Conservation (phyloP, 2,888 invertebrate species). For the Parnassius orleans region DNA sequence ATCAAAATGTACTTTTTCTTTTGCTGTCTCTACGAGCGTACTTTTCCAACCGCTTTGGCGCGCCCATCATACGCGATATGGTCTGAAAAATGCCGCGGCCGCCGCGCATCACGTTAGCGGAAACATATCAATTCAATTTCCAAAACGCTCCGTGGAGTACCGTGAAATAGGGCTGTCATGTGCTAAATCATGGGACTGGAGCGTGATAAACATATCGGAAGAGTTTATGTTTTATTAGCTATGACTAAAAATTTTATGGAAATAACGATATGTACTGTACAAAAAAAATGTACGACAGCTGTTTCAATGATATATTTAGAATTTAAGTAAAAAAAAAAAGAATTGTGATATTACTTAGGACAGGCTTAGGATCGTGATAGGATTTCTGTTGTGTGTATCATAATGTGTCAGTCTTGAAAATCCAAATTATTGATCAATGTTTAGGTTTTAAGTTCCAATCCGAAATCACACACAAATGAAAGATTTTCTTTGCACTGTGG, state of each 20-base stretch:
- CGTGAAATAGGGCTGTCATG: slow-evolving; percentile 68
- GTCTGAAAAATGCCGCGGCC: slow-evolving; percentile 69
- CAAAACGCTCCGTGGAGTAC: slow-evolving; percentile 50
- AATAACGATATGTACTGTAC: background rate
- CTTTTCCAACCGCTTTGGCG: slow-evolving; percentile 67
- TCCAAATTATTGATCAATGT: no score
- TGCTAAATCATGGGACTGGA: slow-evolving; percentile 65
- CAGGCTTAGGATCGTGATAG: no score
- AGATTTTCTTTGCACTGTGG: no score
- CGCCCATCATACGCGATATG: slow-evolving; percentile 71
- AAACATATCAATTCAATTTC: slow-evolving; percentile 80
- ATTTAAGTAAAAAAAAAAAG: no score
- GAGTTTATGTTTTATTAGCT: slow-evolving; percentile 72
- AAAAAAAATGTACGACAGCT: slow-evolving; percentile 1
- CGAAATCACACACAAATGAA: no score
- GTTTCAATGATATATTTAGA: no score
- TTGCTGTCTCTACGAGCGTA: slow-evolving; percentile 48
- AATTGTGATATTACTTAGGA: no score
- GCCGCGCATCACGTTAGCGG: slow-evolving; percentile 67
- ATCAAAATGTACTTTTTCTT: slow-evolving; percentile 13
- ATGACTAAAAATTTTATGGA: slow-evolving; percentile 54
- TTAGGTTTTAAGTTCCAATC: no score
- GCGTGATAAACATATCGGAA: slow-evolving; percentile 72
- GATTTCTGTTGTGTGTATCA: no score
- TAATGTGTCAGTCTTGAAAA: no score